Evolutionary conservation across 2,113 vertebrate genomes (phyloP).

Genomic region (Amazona guildingii): DNA sequence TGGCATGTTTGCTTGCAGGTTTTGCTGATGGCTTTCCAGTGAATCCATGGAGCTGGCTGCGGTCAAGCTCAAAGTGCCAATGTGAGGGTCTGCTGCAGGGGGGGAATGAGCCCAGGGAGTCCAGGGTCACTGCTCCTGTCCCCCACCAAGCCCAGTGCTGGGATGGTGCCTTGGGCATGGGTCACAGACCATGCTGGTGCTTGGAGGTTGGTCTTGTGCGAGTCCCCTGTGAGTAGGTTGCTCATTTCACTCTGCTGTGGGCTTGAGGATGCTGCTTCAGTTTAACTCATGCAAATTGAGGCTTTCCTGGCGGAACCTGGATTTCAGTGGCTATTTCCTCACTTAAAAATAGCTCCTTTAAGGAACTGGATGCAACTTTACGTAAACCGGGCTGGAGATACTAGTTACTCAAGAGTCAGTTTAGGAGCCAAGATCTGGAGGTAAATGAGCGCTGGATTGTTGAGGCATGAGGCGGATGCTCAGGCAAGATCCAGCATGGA

Average conservation of each 20-base stretch:
- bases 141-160: neutral
- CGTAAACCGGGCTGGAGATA: neutral
- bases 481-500: accelerated
- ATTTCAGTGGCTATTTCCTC: neutral
- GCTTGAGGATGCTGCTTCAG: neutral
- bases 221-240: neutral
- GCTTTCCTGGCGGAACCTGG: neutral
- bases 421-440: neutral
- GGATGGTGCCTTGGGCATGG: neutral
- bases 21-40: neutral
- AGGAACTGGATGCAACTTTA: neutral
- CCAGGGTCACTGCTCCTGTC: neutral
- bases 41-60: neutral
- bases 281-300: neutral
- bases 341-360: neutral
- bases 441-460: accelerated
- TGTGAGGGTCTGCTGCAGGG: accelerated
- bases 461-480: neutral
- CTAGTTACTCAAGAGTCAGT: neutral
- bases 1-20: neutral
- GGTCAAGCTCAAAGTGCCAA: neutral
- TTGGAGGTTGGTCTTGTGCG: accelerated
- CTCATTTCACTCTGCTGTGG: accelerated
- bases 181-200: neutral
- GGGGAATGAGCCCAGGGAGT: neutral